phyloP scores from a whole-genome alignment of 2,113 vertebrate species.

The Tylochromis polylepis region DNA sequence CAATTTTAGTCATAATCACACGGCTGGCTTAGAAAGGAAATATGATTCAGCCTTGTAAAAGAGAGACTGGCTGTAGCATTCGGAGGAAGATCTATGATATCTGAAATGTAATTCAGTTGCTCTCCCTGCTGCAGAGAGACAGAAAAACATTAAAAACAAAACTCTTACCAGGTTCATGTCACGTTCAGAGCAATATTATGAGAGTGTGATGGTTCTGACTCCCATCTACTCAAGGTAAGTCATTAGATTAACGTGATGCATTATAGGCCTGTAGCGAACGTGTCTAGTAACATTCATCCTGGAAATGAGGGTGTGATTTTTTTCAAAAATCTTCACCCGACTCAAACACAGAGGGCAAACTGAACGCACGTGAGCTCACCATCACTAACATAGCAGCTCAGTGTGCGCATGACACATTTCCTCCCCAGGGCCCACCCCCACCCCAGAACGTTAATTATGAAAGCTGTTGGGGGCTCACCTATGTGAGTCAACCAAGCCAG shows the following conservation, averaged over 20 bases:
- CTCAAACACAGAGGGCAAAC: not conserved
- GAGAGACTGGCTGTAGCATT: not conserved
- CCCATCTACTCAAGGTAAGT: not conserved
- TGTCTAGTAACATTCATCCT: not conserved
- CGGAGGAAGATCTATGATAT: not conserved
- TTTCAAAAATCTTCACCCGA: not conserved
- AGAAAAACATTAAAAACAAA: not conserved
- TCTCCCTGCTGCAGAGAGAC: not conserved
- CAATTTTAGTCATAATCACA: not conserved
- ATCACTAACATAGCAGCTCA: not conserved
- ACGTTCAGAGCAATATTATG: not conserved
- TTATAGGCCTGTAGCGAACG: not conserved
- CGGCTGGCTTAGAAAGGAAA: not conserved
- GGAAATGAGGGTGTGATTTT: not conserved
- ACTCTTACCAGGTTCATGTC: not conserved
- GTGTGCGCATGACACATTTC: constrained; percentile 13
- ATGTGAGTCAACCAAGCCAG: constrained; percentile 21
- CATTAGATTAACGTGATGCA: not conserved
- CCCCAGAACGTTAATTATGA: constrained; percentile 47
- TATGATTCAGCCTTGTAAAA: not conserved
- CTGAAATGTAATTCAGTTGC: not conserved
- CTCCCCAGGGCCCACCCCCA: not conserved
- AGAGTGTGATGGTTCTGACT: not conserved
- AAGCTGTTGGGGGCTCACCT: constrained; percentile 48
- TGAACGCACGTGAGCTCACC: not conserved